Base-by-base conservation (phyloP, 2,888 invertebrate species). In the Amphipoea lucens region DNA sequence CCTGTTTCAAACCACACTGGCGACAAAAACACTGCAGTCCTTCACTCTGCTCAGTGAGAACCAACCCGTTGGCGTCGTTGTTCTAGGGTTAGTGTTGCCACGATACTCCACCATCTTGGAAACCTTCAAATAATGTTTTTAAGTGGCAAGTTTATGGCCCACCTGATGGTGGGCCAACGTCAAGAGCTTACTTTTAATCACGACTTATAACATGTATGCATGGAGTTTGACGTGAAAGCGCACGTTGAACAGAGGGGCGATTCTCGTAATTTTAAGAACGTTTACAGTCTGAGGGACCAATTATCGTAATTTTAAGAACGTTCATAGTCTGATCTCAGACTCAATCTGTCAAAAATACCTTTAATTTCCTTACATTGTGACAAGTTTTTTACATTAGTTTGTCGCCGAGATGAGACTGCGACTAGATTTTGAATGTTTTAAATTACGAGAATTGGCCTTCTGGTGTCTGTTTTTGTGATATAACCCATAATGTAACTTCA, bases 11-110 rank as follows among this genome's bases (percentile, higher is more conserved):
- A 90, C 90, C 0, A 92, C 94, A 1, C 87, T 96, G 0, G 63
- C 68, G 0, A 93, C 94, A 1, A 74, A 81, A 0, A 79, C 86
- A 0, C 85, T 96, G n/a, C 86, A 92, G 7, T 92, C 95, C 0
- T 95, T 84, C 67, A 90, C 95, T 17, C 82, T 96, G 36, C 90
- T 95, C 1, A 96, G 95, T 83, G 94, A 97, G 87, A 94, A 95
- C 29, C 94, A 94, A 79, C 94, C 97, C 1, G 91, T 97, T 1
- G 97, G 97, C 0, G 83, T 97, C 75, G 92, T 95, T 51, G 90
- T 97, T 40, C 78, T 97, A 7, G 95, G 97, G 97, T 97, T 90
- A 93, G 90, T 79, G 62, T 81, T 29, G 36, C 20, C 2, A 45
- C 29, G 14, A n/a, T 70, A 68, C 11, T 51, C 1, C 20, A 17